Percentiles rank a stretch among this genome's conserved stretches.
phyloP scores from a whole-genome alignment of 2,797 vertebrate species.

The Lepus oiostolus region DNA sequence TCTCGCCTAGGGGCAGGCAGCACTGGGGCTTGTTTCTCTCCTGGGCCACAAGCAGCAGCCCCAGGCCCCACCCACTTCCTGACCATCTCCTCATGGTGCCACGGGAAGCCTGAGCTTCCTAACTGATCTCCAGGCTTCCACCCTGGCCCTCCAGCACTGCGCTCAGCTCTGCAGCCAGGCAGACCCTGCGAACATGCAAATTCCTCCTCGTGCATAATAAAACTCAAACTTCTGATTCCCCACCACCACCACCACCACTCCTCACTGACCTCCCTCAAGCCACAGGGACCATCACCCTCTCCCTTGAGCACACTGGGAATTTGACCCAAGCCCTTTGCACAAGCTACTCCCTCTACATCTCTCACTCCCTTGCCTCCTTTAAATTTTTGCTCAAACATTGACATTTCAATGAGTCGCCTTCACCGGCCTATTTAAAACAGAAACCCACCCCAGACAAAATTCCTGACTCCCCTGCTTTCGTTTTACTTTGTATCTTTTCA shows the following conservation, averaged over 20 bases:
- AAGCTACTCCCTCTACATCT: not conserved
- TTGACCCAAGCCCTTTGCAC: not conserved
- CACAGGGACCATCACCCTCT: not conserved
- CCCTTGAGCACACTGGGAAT: not conserved
- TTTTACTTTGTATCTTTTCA: not conserved
- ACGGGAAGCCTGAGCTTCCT: not conserved
- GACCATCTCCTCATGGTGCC: not conserved
- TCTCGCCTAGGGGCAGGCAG: conserved; percentile 85
- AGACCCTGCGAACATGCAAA: too few species aligned
- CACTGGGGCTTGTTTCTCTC: not conserved
- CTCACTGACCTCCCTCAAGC: not conserved
- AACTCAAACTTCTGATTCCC: not conserved
- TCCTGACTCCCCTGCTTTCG: not conserved
- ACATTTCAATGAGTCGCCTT: not conserved
- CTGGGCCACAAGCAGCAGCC: not conserved
- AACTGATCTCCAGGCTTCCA: not conserved
- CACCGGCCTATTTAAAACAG: not conserved
- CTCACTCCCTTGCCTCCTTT: not conserved
- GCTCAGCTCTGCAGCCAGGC: not conserved
- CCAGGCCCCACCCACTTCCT: not conserved
- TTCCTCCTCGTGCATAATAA: not conserved
- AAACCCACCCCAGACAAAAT: not conserved
- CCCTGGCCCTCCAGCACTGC: not conserved
- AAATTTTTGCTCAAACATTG: not conserved
- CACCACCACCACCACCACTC: not conserved